Percentiles rank a stretch among this genome's conserved stretches.
phyloP scores from a whole-genome alignment of 2,797 vertebrate genomes.

The Astyanax mexicanus region DNA sequence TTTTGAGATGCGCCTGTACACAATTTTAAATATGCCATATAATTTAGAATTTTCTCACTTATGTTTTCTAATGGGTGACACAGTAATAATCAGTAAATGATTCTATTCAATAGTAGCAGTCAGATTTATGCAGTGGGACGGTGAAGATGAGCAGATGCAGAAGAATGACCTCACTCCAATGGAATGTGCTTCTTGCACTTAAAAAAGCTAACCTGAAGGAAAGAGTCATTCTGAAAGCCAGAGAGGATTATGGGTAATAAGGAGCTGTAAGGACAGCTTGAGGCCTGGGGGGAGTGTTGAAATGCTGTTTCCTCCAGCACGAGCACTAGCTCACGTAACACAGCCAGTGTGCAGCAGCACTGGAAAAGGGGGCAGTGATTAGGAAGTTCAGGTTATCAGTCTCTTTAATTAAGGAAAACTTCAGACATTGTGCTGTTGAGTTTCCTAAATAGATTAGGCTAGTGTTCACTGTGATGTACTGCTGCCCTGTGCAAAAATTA shows the following conservation, averaged over 20 bases:
- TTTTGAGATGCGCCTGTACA: no score
- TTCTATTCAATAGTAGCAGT: no score
- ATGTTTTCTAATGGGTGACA: no score
- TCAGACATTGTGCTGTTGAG: background rate
- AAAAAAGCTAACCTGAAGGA: constrained; percentile 59
- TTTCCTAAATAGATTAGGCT: background rate
- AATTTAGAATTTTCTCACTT: no score
- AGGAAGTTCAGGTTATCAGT: background rate
- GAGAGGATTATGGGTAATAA: background rate
- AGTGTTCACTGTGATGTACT: background rate
- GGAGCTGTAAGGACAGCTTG: background rate
- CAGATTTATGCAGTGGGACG: constrained; percentile 12
- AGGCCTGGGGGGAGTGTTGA: background rate
- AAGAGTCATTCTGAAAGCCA: constrained; percentile 31
- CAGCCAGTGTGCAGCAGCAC: background rate
- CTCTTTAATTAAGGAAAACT: background rate
- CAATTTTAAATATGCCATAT: no score
- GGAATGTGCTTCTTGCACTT: constrained; percentile 68
- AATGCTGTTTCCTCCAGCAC: background rate
- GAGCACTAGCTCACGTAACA: background rate
- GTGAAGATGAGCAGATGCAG: constrained; percentile 37
- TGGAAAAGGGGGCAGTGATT: background rate
- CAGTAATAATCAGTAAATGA: no score
- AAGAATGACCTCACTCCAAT: constrained; percentile 69
- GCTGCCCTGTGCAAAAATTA: background rate